These are phyloP conservation scores for Drosophila helvetica DNA, from an alignment of 2,888 invertebrate genomes.

Conservation along the genomic window DNA sequence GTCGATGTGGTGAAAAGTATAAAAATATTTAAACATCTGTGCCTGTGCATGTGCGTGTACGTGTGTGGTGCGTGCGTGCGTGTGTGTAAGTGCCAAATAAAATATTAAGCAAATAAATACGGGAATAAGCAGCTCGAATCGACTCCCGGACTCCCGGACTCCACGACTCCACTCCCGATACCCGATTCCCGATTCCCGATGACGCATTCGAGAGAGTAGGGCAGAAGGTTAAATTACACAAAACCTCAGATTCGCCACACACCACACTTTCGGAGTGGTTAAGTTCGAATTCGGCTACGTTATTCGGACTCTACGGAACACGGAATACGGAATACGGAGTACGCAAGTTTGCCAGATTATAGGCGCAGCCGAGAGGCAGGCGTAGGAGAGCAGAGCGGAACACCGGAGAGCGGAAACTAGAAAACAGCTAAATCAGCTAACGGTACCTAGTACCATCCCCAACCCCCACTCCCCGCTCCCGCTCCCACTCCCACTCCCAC, in stretches of 20 bases:
- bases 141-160: slow-evolving; percentile 45
- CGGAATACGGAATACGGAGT: slow-evolving; percentile 38
- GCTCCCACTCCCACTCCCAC: background rate
- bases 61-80: slow-evolving; percentile 23
- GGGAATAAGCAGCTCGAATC: slow-evolving; percentile 39
- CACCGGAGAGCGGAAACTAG: slow-evolving; percentile 21
- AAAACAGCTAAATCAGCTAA: slow-evolving; percentile 4
- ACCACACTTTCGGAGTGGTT: slow-evolving; percentile 62
- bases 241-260: slow-evolving; percentile 72
- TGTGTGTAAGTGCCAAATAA: slow-evolving; percentile 56
- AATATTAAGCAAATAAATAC: slow-evolving; percentile 64
- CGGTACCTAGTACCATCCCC: background rate
- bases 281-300: slow-evolving; percentile 32
- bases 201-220: slow-evolving; percentile 82
- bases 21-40: slow-evolving; percentile 22
- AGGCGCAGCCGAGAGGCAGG: slow-evolving; percentile 54
- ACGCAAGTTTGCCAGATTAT: slow-evolving; percentile 65
- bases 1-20: slow-evolving; percentile 29
- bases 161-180: slow-evolving; percentile 45
- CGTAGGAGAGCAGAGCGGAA: background rate
- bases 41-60: slow-evolving; percentile 20
- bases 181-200: slow-evolving; percentile 62
- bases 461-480: background rate
- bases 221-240: slow-evolving; percentile 56
- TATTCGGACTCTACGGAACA: slow-evolving; percentile 47